These are phyloP conservation scores for Epinotia brunnichana DNA, from an alignment of 2,888 invertebrate species.

Conservation along the genomic window DNA sequence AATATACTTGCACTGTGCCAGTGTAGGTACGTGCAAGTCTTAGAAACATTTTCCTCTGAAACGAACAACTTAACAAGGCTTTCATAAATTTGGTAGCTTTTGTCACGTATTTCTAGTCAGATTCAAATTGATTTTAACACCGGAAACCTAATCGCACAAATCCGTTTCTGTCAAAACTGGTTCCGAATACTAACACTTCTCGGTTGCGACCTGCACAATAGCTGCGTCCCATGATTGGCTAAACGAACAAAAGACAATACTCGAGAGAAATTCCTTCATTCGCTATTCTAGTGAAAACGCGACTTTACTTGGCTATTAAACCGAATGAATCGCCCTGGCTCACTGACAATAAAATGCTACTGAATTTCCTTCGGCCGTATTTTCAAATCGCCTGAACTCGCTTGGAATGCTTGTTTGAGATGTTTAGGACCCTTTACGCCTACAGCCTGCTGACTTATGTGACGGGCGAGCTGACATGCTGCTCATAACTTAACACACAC, in stretches of 20 bases:
- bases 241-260: slow-evolving; percentile 43
- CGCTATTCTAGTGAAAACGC: slow-evolving; percentile 51
- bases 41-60: not conserved
- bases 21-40: not conserved
- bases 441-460: slow-evolving; percentile 58
- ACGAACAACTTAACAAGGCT: slow-evolving; percentile 3
- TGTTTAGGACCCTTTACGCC: slow-evolving; percentile 60
- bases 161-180: slow-evolving; percentile 40
- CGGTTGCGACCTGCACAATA: slow-evolving; percentile 50
- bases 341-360: slow-evolving; percentile 65
- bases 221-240: slow-evolving; percentile 31
- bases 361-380: slow-evolving; percentile 63
- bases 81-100: slow-evolving; percentile 17
- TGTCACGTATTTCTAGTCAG: not conserved
- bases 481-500: no score
- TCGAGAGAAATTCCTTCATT: slow-evolving; percentile 42
- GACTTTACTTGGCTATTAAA: slow-evolving; percentile 69
- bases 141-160: slow-evolving; percentile 30
- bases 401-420: slow-evolving; percentile 70
- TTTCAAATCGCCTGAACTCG: slow-evolving; percentile 62
- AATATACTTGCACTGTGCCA: no score
- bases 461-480: slow-evolving; percentile 50
- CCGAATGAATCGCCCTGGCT: slow-evolving; percentile 57
- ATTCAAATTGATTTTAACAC: slow-evolving; percentile 36
- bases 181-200: slow-evolving; percentile 19